phyloP scores from a whole-genome alignment of 1,140 invertebrate species.

The Periplaneta americana region DNA sequence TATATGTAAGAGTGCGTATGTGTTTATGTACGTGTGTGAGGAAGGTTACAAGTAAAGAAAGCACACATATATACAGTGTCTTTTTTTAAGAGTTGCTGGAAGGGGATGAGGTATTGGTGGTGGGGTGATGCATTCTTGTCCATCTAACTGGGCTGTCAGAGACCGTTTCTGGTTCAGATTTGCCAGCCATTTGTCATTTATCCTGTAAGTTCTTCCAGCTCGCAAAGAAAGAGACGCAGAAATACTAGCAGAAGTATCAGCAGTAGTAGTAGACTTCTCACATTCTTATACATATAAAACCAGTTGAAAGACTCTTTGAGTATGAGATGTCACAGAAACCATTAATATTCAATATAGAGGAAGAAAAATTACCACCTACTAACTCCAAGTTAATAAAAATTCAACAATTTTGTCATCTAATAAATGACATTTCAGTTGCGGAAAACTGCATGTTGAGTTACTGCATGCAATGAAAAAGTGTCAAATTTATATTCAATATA shows the following conservation, averaged over 20 bases:
- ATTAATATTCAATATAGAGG: not conserved
- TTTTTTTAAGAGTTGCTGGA: not conserved
- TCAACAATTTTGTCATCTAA: too few relatives aligned
- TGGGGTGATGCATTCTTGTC: conserved; percentile 8
- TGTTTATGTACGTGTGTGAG: not conserved
- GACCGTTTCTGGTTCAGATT: conserved; percentile 1
- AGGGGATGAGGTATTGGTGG: not conserved
- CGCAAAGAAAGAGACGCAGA: not conserved
- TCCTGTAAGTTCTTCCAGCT: not conserved
- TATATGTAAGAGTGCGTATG: not conserved
- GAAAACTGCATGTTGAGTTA: too few relatives aligned
- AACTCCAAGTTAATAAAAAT: not conserved
- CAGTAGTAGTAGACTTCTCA: not conserved
- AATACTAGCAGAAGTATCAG: too few relatives aligned
- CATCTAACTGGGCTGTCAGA: conserved; percentile 13
- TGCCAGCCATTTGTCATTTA: not conserved
- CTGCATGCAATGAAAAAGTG: too few relatives aligned
- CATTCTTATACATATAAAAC: not conserved
- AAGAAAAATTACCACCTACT: not conserved
- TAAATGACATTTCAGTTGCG: too few relatives aligned
- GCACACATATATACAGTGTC: not conserved
- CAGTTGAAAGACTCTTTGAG: not conserved
- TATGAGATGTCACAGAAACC: not conserved
- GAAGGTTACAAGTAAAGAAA: not conserved
- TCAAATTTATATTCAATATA: too few relatives aligned